phyloP scores from a whole-genome alignment of 23 tunicate genomes.

The Ascidia mentula region DNA sequence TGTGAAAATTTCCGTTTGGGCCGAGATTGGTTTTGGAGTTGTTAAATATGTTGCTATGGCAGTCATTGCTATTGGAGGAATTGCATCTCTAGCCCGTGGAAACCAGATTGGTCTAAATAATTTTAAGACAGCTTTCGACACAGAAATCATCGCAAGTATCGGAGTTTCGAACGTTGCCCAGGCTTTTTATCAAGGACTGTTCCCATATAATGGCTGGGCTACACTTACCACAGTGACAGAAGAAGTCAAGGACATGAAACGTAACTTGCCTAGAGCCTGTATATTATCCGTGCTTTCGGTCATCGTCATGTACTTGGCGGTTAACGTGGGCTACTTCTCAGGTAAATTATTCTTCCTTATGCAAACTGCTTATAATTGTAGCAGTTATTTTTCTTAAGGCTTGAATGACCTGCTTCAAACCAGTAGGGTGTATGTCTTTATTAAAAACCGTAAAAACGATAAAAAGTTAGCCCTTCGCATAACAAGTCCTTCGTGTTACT shows the following conservation, averaged over 20 bases:
- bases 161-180: neutral
- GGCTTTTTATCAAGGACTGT: constrained; percentile 47
- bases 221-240: constrained; percentile 25
- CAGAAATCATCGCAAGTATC: neutral
- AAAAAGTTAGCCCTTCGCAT: too few relatives aligned
- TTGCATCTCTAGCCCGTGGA: constrained; percentile 21
- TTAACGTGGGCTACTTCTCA: constrained; percentile 64
- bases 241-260: constrained; percentile 43
- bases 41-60: constrained; percentile 40
- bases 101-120: constrained; percentile 39
- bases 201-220: constrained; percentile 45
- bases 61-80: constrained; percentile 34
- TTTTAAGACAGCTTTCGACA: constrained; percentile 41
- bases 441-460: too few relatives aligned
- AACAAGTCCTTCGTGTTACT: too few relatives aligned
- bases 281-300: constrained; percentile 22
- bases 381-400: too few relatives aligned
- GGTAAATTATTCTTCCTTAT: too few relatives aligned
- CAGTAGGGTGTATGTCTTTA: too few relatives aligned
- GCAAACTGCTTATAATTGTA: too few relatives aligned
- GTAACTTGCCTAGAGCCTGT: constrained; percentile 31
- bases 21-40: constrained; percentile 35
- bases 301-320: constrained; percentile 35
- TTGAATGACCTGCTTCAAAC: too few relatives aligned
- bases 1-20: constrained; percentile 30